Evolutionary conservation across 2,888 invertebrate species (phyloP).

Genomic region (Chelonus formosanus): DNA sequence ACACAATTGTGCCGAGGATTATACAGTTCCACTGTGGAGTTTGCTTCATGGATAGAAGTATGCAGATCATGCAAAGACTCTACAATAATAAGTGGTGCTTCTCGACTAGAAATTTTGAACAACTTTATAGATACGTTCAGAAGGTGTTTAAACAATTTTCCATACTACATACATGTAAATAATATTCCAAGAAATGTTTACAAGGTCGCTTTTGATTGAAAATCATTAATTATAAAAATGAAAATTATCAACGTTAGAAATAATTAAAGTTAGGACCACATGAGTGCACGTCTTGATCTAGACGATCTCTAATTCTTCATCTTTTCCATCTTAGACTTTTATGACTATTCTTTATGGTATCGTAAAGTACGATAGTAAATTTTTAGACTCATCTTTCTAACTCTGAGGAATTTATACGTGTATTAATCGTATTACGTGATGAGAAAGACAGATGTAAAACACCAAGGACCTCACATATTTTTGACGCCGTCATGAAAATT

Average conservation of each 20-base stretch:
- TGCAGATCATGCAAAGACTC: constrained; percentile 35
- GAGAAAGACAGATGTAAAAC: constrained; percentile 34
- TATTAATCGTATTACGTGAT: constrained; percentile 42
- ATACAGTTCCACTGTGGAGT: constrained; percentile 32
- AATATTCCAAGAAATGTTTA: not conserved
- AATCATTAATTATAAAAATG: constrained; percentile 31
- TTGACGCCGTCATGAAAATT: too few species aligned
- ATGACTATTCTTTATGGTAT: too few species aligned
- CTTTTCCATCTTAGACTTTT: too few species aligned
- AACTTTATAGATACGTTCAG: constrained; percentile 4
- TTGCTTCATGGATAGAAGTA: constrained; percentile 35
- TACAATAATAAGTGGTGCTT: constrained; percentile 8
- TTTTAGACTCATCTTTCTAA: constrained; percentile 33
- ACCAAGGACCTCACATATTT: constrained; percentile 21
- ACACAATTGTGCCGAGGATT: constrained; percentile 40
- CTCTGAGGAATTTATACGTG: constrained; percentile 34
- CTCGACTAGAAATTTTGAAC: constrained; percentile 3
- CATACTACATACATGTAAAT: constrained; percentile 5
- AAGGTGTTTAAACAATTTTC: not conserved
- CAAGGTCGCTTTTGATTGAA: too few species aligned
- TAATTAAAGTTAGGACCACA: too few species aligned
- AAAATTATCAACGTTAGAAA: too few species aligned
- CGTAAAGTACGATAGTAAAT: too few species aligned
- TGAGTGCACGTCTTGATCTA: too few species aligned
- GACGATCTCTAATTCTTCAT: too few species aligned